A percentile compares a stretch with the other conserved stretches of the same genome.
Evolutionary conservation across 2,113 vertebrate species (phyloP).

Genomic region (Gopherus flavomarginatus): DNA sequence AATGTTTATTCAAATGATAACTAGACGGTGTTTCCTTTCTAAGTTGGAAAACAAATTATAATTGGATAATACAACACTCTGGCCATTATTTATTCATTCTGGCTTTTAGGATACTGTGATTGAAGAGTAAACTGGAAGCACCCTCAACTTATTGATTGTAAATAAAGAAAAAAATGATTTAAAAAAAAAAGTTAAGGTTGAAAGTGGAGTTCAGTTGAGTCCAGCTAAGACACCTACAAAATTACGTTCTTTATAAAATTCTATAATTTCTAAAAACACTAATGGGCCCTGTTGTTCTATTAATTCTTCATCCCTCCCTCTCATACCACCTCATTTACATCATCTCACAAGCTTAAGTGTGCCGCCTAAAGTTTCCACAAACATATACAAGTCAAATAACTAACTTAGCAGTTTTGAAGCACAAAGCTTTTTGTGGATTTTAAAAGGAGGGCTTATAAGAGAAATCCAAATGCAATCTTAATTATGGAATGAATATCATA

Average conservation of each 20-base stretch:
- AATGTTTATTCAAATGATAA: neutral
- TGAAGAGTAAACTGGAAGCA: neutral
- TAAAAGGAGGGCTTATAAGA: neutral
- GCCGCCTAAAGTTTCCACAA: neutral
- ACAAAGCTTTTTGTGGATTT: neutral
- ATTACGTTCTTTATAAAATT: neutral
- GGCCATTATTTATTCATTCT: neutral
- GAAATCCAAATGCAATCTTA: constrained; percentile 39
- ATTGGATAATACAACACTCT: neutral
- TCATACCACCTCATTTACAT: constrained; percentile 7
- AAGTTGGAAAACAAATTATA: neutral
- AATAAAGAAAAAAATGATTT: neutral
- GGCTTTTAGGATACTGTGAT: neutral
- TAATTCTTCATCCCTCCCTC: neutral
- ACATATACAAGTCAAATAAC: neutral
- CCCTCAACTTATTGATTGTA: neutral
- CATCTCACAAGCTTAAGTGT: neutral
- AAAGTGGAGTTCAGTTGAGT: neutral
- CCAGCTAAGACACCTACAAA: neutral
- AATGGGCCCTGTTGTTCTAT: neutral
- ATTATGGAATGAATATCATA: constrained; percentile 27
- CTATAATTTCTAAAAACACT: neutral
- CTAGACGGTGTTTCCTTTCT: neutral
- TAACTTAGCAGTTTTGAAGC: neutral
- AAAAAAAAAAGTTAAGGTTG: neutral